Evolutionary conservation across 2,797 vertebrate genomes (phyloP), one percentile per base, ranked within the genome.

Genomic region (Sebastes minor): DNA sequence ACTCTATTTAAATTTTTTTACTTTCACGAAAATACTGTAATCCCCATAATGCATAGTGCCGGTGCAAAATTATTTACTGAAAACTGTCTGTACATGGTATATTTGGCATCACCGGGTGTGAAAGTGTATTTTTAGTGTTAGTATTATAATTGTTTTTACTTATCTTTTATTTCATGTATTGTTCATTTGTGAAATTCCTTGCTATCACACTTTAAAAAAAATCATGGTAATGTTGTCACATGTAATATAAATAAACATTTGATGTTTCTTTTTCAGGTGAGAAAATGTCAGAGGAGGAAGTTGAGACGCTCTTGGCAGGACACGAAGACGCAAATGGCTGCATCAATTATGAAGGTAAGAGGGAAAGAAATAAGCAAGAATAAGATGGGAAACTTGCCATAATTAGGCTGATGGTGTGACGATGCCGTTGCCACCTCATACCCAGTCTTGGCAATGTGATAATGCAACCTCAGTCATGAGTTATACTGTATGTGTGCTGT

Each of bases 201-300:
- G 1, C 20, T 2, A 25, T 60, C n/a, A 9, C 27, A 20, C 28
- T 68, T 30, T 38, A 6, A 46, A 4, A 6, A 42, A 71, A 12
- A 64, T 1, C 13, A 23, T 4, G 1, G 13, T 32, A 22, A 62
- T 57, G 0, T 5, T 61, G 0, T 5, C 2, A 42, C 4, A 10
- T 55, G 6, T 70, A 20, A 42, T n/a, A 12, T 69, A 6, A 52
- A 53, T 52, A 23, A 18, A 65, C 5, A 0, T 52, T 38, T 33
- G 55, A 5, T 70, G 4, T 74, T 74, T n/a, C 5, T 30, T 55
- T 74, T 77, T 5, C 85, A 98, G 97, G 97, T 72, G 98, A 99
- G 95, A 99, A 98, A 95, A 98, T 99, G 98, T 94, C 96, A 0
- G 98, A 99, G 92, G 98, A 99, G 61, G 98, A 99, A 83, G 98